Percentiles rank a stretch among this genome's conserved stretches.
Evolutionary conservation across 2,888 invertebrate species (phyloP).

Genomic region (Eucera pruinosa): DNA sequence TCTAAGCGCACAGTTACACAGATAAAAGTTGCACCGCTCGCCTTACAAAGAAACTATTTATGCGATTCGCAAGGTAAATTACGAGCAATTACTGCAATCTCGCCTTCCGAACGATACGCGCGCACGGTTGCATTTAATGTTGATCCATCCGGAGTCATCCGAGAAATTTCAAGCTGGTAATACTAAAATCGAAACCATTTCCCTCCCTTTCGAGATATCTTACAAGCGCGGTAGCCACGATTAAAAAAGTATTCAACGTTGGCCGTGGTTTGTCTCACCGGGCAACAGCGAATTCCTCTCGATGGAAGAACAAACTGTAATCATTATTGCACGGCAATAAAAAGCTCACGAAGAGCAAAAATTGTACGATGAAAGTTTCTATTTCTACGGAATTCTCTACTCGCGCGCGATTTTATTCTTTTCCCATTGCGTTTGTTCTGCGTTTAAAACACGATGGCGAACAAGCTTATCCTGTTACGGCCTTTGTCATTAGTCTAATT

Average conservation of each 20-base stretch:
- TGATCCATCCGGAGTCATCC: slow-evolving; percentile 4
- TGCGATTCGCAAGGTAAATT: slow-evolving; percentile 54
- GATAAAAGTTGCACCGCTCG: slow-evolving; percentile 44
- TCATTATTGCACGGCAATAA: not conserved
- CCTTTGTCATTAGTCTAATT: slow-evolving; percentile 23
- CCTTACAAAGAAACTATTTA: slow-evolving; percentile 57
- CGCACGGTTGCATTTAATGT: slow-evolving; percentile 11
- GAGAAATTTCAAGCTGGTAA: slow-evolving; percentile 1
- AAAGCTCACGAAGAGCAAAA: not conserved
- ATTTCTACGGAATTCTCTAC: not conserved
- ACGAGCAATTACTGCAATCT: slow-evolving; percentile 47
- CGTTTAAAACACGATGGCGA: slow-evolving; percentile 2
- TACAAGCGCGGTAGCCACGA: not conserved
- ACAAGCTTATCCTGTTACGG: slow-evolving; percentile 15
- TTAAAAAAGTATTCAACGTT: slow-evolving; percentile 5
- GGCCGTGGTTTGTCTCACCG: not conserved
- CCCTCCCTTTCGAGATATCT: not conserved
- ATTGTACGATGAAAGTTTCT: slow-evolving; percentile 12
- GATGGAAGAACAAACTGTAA: not conserved
- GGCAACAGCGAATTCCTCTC: not conserved
- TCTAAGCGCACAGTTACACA: slow-evolving; percentile 12
- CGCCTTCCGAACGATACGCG: slow-evolving; percentile 26
- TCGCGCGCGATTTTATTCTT: not conserved
- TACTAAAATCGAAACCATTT: not conserved
- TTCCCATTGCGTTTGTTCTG: not conserved